Evolutionary conservation across 2,113 vertebrate genomes (phyloP).

Genomic region (Scopus umbretta): DNA sequence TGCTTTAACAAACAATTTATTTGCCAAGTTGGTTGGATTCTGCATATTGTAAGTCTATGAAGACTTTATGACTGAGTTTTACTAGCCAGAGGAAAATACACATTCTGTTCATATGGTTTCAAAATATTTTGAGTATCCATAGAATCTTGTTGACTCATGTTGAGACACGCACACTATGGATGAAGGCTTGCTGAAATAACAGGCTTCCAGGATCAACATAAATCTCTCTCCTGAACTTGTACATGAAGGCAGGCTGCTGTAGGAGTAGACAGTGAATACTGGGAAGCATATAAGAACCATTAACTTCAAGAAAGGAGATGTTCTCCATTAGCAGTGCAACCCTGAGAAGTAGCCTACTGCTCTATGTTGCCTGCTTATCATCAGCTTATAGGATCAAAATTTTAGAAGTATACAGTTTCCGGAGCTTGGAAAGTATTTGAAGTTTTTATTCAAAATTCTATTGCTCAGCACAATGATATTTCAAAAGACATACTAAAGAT

Average conservation of each 20-base stretch:
- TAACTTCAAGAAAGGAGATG: not conserved
- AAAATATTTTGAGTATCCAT: conserved; percentile 68
- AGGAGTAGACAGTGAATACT: not conserved
- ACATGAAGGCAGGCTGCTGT: not conserved
- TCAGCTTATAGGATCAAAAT: not conserved
- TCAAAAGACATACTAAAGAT: not conserved
- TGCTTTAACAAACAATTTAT: conserved; percentile 31
- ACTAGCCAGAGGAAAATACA: conserved; percentile 49
- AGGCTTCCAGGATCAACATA: not conserved
- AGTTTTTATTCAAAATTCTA: not conserved
- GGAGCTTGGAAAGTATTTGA: not conserved
- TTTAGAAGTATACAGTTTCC: not conserved
- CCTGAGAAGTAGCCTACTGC: not conserved
- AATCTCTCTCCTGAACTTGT: not conserved
- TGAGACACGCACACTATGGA: not conserved
- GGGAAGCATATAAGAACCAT: not conserved
- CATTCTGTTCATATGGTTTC: conserved; percentile 57
- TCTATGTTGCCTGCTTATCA: not conserved
- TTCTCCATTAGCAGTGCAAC: not conserved
- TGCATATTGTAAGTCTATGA: not conserved
- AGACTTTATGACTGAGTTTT: conserved; percentile 35
- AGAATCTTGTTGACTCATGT: conserved; percentile 28
- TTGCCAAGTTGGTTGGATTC: conserved; percentile 27
- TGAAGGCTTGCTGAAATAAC: not conserved
- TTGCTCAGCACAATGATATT: not conserved